These are phyloP conservation scores for Parapristionchus giblindavisi DNA, from an alignment of 2,888 invertebrate genomes.

Conservation along the genomic window DNA sequence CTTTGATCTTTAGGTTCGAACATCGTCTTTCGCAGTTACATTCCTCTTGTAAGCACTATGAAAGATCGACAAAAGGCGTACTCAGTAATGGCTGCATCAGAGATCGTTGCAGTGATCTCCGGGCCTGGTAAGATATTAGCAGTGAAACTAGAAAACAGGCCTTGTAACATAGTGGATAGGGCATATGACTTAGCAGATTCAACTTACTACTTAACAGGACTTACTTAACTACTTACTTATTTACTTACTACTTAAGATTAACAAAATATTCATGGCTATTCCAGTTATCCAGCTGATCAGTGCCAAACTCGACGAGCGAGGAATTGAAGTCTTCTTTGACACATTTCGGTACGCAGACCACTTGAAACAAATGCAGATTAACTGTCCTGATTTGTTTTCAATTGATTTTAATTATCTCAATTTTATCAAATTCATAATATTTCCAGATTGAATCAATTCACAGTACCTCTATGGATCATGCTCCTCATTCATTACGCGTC, in stretches of 20 bases:
- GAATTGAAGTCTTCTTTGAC: no score
- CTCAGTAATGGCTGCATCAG: background rate
- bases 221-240: no score
- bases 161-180: no score
- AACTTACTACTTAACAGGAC: no score
- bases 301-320: background rate
- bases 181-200: no score
- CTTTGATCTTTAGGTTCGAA: background rate
- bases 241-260: no score
- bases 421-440: background rate
- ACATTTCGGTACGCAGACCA: no score
- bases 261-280: background rate
- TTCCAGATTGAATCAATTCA: no score
- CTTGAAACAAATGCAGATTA: background rate
- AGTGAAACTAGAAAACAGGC: no score
- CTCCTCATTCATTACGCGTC: no score
- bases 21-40: background rate
- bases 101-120: background rate
- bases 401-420: background rate
- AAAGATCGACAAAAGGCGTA: background rate
- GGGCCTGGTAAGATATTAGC: background rate
- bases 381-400: background rate
- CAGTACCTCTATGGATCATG: no score
- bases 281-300: background rate
- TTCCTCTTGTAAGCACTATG: conserved; percentile 4